A percentile compares a stretch with the other conserved stretches of the same genome.
Evolutionary conservation across 2,113 vertebrate genomes (phyloP).

Genomic region (Cryptotis parvus): DNA sequence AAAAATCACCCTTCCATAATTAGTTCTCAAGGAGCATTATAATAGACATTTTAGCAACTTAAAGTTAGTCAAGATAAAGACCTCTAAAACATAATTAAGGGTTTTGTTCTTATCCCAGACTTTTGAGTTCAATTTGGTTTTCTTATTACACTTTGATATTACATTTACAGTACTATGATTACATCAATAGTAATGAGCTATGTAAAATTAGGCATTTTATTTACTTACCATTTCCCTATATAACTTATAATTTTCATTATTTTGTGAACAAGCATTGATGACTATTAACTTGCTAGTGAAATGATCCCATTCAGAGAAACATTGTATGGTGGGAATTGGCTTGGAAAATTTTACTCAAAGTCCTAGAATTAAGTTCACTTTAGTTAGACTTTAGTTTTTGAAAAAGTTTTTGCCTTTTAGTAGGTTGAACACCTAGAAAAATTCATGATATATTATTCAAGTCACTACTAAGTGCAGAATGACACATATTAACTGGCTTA

Average conservation of each 20-base stretch:
- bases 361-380: constrained; percentile 1
- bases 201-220: background rate
- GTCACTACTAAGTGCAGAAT: constrained; percentile 36
- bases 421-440: constrained; percentile 12
- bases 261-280: constrained; percentile 3
- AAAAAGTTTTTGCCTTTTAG: background rate
- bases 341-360: background rate
- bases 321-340: background rate
- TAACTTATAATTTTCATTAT: background rate
- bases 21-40: constrained; percentile 11
- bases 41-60: constrained; percentile 18
- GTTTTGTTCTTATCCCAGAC: constrained; percentile 21
- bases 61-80: background rate
- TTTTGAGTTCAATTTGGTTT: constrained; percentile 43
- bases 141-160: background rate
- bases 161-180: constrained; percentile 10
- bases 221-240: background rate
- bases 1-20: background rate
- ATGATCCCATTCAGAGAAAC: constrained; percentile 2
- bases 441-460: constrained; percentile 26
- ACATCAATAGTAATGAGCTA: background rate
- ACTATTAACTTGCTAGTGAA: background rate
- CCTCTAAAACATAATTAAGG: constrained; percentile 12
- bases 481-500: constrained; percentile 21
- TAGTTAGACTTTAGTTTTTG: no score